Evolutionary conservation across 1,140 invertebrate species (phyloP), one percentile per base, ranked within the genome.

Genomic region (Hylaeus volcanicus): DNA sequence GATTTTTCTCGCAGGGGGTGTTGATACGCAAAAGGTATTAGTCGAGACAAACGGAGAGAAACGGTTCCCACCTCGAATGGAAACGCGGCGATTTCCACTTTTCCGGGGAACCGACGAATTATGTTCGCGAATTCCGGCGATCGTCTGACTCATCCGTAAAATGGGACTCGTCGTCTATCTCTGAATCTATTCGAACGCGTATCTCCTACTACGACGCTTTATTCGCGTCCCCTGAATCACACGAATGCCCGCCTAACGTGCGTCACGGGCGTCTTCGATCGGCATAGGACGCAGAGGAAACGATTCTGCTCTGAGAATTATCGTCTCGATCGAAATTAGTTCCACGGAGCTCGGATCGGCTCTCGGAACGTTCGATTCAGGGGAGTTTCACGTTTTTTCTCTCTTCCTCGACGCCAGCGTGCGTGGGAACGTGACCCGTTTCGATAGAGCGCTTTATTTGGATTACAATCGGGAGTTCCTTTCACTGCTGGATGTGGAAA

Each of bases 91-190:
- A 48, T 66, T n/a, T 48, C 15, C 43, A 15, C 8, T 48, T 48
- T 9, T 9, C 64, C 15, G 64, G 5, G 64, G 14, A 48, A 64
- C 12, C 5, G 3, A 15, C 39, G 41, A 64, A 64, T 43, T 43
- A 64, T 14, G 41, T 26, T 39, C 60, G 37, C 60, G 12, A 39
- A 11, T 61, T 64, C 39, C 61, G 41, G 12, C 12, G 39, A 64
- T 64, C 61, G 3, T 81, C 64, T 78, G 80, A 82, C 80, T 82
- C 80, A 82, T n/a, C 61, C 64, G 74, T 39, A 15, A 43, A 77
- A 71, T n/a, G 60, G 71, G 66, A 43, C 56, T 81, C 37, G 55
- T 70, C 48, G 26, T 56, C 66, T 75, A 83, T 80, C 72, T 81
- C 63, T 55, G 69, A 80, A 80, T 81, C 71, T 75, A 63, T n/a